These are phyloP conservation scores for Macrophya alboannulata DNA, from an alignment of 2,888 invertebrate species.

Conservation along the genomic window DNA sequence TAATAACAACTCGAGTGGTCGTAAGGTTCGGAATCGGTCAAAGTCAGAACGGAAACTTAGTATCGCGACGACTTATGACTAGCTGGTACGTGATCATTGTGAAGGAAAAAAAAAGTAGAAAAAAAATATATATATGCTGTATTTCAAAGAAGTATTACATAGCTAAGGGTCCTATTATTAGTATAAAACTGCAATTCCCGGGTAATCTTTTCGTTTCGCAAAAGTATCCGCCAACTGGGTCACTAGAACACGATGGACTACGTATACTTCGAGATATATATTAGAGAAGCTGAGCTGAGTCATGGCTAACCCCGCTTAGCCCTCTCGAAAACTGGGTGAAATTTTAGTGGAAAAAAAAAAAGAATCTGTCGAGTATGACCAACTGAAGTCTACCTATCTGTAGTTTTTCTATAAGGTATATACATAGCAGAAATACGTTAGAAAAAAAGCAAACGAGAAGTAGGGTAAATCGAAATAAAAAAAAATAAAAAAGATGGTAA, in stretches of 20 bases:
- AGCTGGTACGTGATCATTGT: not conserved
- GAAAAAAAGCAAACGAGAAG: not conserved
- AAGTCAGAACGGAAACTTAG: not conserved
- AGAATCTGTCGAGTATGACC: not conserved
- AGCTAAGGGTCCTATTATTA: constrained; percentile 8
- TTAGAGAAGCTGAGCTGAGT: not conserved
- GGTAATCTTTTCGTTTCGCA: not conserved
- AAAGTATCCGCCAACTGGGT: not conserved
- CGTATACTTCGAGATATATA: not conserved
- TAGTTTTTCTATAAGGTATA: not conserved
- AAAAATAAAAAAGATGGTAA: not conserved
- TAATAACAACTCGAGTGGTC: not conserved
- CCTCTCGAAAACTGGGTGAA: not conserved
- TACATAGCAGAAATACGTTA: not conserved
- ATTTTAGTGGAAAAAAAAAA: not conserved
- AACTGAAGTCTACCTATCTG: not conserved
- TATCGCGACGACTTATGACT: not conserved
- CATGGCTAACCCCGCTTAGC: not conserved
- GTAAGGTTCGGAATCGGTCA: not conserved
- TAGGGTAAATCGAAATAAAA: not conserved
- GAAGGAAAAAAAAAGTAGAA: not conserved
- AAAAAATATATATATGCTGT: not conserved
- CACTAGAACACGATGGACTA: not conserved
- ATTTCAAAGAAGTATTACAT: not conserved
- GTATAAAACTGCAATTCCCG: not conserved